A percentile compares a stretch with the other conserved stretches of the same genome.
phyloP scores from a whole-genome alignment of 2,888 invertebrate genomes.

The Lepetodrilus schrolli region DNA sequence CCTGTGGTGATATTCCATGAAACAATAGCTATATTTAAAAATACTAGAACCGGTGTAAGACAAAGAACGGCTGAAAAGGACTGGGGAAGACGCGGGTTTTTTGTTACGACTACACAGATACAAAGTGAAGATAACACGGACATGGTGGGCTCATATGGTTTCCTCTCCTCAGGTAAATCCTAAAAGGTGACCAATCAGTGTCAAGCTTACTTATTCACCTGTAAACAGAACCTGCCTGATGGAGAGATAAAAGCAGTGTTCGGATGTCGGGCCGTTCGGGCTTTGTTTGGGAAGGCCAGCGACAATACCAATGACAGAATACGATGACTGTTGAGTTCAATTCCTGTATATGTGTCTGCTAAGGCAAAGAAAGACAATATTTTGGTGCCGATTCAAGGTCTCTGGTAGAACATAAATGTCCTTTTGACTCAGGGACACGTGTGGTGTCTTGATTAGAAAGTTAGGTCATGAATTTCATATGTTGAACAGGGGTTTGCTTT shows the following conservation, averaged over 20 bases:
- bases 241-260: not conserved
- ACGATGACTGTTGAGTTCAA: not conserved
- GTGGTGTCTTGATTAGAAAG: too few species aligned
- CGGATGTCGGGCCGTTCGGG: not conserved
- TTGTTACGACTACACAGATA: not conserved
- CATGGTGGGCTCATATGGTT: not conserved
- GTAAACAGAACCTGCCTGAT: constrained; percentile 12
- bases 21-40: not conserved
- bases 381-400: not conserved
- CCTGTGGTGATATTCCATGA: too few species aligned
- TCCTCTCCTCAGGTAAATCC: constrained; percentile 1
- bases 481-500: too few species aligned
- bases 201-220: not conserved
- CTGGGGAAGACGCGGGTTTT: not conserved
- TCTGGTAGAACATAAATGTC: not conserved
- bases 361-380: not conserved
- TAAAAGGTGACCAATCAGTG: not conserved
- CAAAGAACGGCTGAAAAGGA: not conserved
- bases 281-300: not conserved
- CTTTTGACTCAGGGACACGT: not conserved
- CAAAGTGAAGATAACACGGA: not conserved
- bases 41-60: not conserved
- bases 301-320: not conserved
- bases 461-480: too few species aligned
- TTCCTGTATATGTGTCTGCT: not conserved